Percentiles rank a stretch among this genome's conserved stretches.
phyloP scores from a whole-genome alignment of 1,140 invertebrate species.

The Aphelenchoides besseyi region DNA sequence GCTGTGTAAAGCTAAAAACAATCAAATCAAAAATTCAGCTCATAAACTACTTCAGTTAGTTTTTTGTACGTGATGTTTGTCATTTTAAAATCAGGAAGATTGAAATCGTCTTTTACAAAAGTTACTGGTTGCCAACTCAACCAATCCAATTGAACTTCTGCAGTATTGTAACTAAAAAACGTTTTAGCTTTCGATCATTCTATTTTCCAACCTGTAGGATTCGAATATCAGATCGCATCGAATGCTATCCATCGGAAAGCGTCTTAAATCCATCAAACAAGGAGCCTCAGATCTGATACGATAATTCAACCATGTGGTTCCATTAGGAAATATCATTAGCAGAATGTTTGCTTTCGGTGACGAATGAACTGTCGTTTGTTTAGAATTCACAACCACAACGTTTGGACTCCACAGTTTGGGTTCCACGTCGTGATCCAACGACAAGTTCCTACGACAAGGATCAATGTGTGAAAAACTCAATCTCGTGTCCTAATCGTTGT shows the following conservation, averaged over 20 bases:
- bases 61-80: slow-evolving; percentile 60
- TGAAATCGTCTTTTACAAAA: slow-evolving; percentile 57
- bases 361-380: slow-evolving; percentile 57
- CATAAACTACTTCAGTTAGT: too few relatives aligned
- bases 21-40: too few relatives aligned
- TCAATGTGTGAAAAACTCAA: slow-evolving; percentile 53
- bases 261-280: slow-evolving; percentile 56
- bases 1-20: slow-evolving; percentile 60
- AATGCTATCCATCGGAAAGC: slow-evolving; percentile 57
- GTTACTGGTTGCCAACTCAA: slow-evolving; percentile 56
- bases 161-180: slow-evolving; percentile 60
- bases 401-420: slow-evolving; percentile 59
- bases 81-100: slow-evolving; percentile 57
- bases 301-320: slow-evolving; percentile 61
- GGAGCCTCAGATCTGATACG: slow-evolving; percentile 60
- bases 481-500: too few relatives aligned
- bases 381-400: slow-evolving; percentile 60
- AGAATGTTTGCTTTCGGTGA: slow-evolving; percentile 62
- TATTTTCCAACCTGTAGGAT: too few relatives aligned
- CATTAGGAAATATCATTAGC: slow-evolving; percentile 62
- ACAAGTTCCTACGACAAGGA: slow-evolving; percentile 56
- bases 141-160: slow-evolving; percentile 58
- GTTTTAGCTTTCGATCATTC: too few relatives aligned
- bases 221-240: slow-evolving; percentile 58
- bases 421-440: slow-evolving; percentile 62